Conservation (phyloP, 1,140 invertebrate species). For the Gryllus bimaculatus region DNA sequence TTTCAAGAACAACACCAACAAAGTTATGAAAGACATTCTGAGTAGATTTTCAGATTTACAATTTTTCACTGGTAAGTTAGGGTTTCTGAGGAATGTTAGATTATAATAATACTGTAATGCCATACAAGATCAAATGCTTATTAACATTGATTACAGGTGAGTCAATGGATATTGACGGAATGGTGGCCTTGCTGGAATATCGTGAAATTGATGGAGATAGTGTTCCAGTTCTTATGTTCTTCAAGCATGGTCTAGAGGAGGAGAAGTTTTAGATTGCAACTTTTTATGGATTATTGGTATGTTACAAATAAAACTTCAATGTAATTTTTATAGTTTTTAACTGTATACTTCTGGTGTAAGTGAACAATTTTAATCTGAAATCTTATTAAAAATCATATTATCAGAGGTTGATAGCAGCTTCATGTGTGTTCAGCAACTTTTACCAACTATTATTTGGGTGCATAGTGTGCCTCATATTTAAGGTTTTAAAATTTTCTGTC, state of each 20-base stretch:
- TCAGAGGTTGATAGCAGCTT: too few relatives aligned
- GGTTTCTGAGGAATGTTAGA: background rate
- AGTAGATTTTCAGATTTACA: slow-evolving; percentile 86
- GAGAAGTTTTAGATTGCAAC: slow-evolving; percentile 71
- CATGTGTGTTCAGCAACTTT: too few relatives aligned
- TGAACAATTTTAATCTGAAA: background rate
- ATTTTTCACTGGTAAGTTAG: slow-evolving; percentile 67
- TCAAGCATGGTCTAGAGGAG: slow-evolving; percentile 89
- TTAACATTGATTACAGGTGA: slow-evolving; percentile 51
- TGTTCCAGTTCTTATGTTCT: slow-evolving; percentile 84
- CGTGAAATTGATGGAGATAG: slow-evolving; percentile 75
- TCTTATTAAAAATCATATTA: background rate
- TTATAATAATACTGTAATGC: background rate
- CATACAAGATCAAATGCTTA: too few relatives aligned
- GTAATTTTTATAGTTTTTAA: background rate
- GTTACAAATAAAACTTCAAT: background rate
- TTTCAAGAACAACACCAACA: slow-evolving; percentile 88
- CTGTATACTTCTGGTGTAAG: background rate
- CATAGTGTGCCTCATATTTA: too few relatives aligned
- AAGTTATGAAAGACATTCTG: slow-evolving; percentile 90
- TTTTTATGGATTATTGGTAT: background rate
- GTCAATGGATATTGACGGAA: slow-evolving; percentile 87
- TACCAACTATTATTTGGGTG: too few relatives aligned
- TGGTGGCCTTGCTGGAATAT: slow-evolving; percentile 89
- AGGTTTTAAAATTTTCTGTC: too few relatives aligned